These are phyloP conservation scores for Gyps fulvus DNA, from an alignment of 2,113 vertebrate genomes.

Conservation along the genomic window DNA sequence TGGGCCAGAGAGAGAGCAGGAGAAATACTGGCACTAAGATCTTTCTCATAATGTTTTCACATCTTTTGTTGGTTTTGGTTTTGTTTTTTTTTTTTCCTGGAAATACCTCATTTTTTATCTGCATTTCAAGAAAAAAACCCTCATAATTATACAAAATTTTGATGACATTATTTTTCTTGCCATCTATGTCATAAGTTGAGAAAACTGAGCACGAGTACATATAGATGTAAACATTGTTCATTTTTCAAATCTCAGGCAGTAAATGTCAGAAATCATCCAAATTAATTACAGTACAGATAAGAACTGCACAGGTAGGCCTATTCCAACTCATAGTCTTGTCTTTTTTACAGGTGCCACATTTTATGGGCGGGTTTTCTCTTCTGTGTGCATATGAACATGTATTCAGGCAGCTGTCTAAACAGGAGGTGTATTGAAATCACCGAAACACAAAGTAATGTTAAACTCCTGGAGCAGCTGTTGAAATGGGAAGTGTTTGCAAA, in stretches of 20 bases:
- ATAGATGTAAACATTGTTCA: background rate
- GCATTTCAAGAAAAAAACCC: background rate
- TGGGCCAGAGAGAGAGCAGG: conserved; percentile 51
- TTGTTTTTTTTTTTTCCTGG: background rate
- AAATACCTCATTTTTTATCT: background rate
- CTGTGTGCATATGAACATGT: background rate
- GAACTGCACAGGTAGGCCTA: background rate
- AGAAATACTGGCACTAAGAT: background rate
- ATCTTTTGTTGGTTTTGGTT: background rate
- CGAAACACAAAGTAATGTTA: background rate
- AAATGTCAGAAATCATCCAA: background rate
- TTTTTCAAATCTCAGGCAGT: background rate
- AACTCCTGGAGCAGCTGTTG: background rate
- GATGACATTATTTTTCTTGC: background rate
- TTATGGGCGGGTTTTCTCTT: background rate
- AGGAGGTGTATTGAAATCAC: background rate
- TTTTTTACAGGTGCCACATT: background rate
- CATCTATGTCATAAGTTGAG: background rate
- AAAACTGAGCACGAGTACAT: background rate
- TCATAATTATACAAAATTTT: background rate
- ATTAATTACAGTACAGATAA: background rate
- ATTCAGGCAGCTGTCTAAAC: background rate
- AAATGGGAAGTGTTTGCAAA: background rate
- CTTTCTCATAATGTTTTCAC: background rate
- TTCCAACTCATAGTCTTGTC: background rate